These are phyloP conservation scores for Andrena fulva DNA, from an alignment of 2,888 invertebrate species.

Conservation along the genomic window DNA sequence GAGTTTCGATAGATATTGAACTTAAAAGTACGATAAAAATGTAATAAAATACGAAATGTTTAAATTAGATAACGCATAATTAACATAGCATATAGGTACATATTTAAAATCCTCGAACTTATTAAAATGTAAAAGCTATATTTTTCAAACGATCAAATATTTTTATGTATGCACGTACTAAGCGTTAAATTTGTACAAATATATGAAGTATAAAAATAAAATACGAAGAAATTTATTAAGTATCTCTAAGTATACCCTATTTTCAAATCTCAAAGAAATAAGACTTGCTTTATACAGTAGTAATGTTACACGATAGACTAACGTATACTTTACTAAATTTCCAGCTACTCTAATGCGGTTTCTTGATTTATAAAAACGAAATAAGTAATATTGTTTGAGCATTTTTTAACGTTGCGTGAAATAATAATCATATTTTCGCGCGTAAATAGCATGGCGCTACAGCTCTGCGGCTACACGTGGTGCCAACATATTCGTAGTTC, in stretches of 20 bases:
- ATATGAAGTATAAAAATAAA: not conserved
- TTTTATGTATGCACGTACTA: not conserved
- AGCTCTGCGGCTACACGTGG: not conserved
- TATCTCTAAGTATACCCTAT: not conserved
- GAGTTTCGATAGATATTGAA: not conserved
- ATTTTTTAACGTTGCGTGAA: not conserved
- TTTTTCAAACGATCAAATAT: too few relatives aligned
- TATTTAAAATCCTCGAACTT: not conserved
- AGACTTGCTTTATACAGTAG: not conserved
- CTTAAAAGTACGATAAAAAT: not conserved
- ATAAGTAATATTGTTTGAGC: not conserved
- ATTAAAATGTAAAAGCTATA: not conserved
- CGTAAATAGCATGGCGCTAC: not conserved
- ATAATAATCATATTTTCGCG: slow-evolving; percentile 12
- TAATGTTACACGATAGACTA: too few relatives aligned
- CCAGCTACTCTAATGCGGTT: not conserved
- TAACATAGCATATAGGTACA: not conserved
- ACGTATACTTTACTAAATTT: not conserved
- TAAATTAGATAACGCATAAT: not conserved
- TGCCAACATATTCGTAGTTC: slow-evolving; percentile 20
- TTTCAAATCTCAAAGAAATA: not conserved
- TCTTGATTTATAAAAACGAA: not conserved
- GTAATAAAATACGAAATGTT: not conserved
- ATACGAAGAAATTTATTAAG: not conserved
- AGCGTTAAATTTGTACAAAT: not conserved